A percentile compares a stretch with the other conserved stretches of the same genome.
Conservation (phyloP, 2,888 invertebrate genomes). For the Pristionchus mayeri region DNA sequence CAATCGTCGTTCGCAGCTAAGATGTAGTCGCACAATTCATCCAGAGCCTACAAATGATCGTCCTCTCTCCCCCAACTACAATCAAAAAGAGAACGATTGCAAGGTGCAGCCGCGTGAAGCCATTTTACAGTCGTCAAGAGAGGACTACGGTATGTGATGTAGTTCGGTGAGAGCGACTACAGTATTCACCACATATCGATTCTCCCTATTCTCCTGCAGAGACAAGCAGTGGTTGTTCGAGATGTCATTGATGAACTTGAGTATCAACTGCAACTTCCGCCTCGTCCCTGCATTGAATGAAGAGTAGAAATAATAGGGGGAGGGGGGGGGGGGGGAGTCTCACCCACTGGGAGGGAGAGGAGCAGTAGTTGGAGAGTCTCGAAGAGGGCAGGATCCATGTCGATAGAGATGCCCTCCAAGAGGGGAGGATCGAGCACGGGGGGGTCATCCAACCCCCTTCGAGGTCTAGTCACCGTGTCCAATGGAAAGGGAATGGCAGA, state of each 20-base stretch:
- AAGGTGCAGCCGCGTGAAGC: no score
- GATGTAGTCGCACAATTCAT: slow-evolving; percentile 19
- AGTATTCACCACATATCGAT: slow-evolving; percentile 48
- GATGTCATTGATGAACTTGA: slow-evolving; percentile 43
- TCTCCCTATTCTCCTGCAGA: neutral
- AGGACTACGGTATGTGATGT: no score
- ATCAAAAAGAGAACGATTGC: no score
- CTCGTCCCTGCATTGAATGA: neutral
- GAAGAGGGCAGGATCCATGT: slow-evolving; percentile 41
- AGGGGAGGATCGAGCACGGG: neutral
- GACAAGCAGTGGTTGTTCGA: slow-evolving; percentile 38
- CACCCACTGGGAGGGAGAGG: slow-evolving; percentile 24
- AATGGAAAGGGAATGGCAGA: slow-evolving; percentile 22
- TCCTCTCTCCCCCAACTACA: neutral
- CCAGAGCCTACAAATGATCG: slow-evolving; percentile 16
- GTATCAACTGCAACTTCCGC: slow-evolving; percentile 16
- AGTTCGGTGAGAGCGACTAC: no score
- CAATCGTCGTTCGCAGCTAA: slow-evolving; percentile 10
- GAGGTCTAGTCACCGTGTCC: neutral
- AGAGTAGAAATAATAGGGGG: neutral
- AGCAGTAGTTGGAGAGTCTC: slow-evolving; percentile 37
- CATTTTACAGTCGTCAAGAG: no score
- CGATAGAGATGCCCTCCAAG: slow-evolving; percentile 23
- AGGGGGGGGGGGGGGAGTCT: neutral
- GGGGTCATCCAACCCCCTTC: neutral